These are phyloP conservation scores for Peribatodes rhomboidaria DNA, from an alignment of 2,888 invertebrate genomes.

Conservation along the genomic window DNA sequence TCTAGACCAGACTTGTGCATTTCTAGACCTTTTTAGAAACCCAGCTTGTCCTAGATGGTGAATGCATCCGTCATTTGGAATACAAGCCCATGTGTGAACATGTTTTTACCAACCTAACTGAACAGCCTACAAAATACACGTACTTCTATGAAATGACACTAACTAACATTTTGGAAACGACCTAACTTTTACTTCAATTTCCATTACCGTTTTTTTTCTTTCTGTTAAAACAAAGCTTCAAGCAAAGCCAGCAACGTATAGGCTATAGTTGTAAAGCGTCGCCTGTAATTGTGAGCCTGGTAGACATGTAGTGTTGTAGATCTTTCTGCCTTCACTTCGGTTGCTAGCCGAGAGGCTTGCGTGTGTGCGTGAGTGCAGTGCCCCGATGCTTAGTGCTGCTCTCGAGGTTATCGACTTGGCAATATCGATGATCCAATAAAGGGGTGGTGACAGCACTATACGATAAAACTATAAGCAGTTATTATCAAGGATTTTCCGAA, in stretches of 20 bases:
- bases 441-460: background rate
- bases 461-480: background rate
- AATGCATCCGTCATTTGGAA: conserved; percentile 76
- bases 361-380: conserved; percentile 80
- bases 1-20: conserved; percentile 58
- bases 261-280: conserved; percentile 29
- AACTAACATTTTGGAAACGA: conserved; percentile 27
- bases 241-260: conserved; percentile 53
- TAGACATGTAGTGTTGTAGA: conserved; percentile 62
- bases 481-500: background rate
- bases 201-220: conserved; percentile 50
- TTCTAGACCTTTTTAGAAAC: conserved; percentile 74
- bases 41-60: conserved; percentile 70
- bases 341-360: conserved; percentile 71
- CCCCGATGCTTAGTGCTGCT: conserved; percentile 65
- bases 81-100: conserved; percentile 66
- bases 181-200: background rate
- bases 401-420: conserved; percentile 49
- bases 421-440: conserved; percentile 45
- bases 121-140: conserved; percentile 77
- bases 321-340: conserved; percentile 81
- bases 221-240: too few species aligned
- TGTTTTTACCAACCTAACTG: conserved; percentile 74
- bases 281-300: conserved; percentile 50
- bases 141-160: conserved; percentile 72